These are phyloP conservation scores for Apotomis betuletana DNA, from an alignment of 2,888 invertebrate species.

Conservation along the genomic window DNA sequence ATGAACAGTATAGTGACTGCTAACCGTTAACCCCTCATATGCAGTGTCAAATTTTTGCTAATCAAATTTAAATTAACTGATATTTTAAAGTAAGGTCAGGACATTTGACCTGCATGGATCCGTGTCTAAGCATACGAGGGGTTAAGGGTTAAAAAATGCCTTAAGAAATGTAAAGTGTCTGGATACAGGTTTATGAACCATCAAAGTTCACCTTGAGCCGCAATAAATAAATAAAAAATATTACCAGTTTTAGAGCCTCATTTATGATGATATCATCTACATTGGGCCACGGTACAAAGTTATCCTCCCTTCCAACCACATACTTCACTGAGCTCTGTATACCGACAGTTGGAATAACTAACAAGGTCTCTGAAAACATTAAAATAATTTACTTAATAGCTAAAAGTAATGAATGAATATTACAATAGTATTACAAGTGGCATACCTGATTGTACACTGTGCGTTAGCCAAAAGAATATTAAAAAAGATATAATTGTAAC, in stretches of 20 bases:
- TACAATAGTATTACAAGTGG: conserved; percentile 22
- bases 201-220: too few species aligned
- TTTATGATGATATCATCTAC: conserved; percentile 79
- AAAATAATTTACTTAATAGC: not conserved
- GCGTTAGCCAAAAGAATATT: conserved; percentile 74
- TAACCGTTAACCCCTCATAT: too few species aligned
- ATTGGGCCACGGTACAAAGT: conserved; percentile 72
- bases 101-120: too few species aligned
- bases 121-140: too few species aligned
- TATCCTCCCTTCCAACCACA: conserved; percentile 70
- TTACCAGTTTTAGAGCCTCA: conserved; percentile 78
- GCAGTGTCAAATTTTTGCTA: too few species aligned
- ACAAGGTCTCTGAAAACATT: conserved; percentile 67
- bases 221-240: conserved; percentile 22
- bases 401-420: not conserved
- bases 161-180: too few species aligned
- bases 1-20: too few species aligned
- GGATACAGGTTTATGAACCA: too few species aligned
- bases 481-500: conserved; percentile 66
- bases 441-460: conserved; percentile 76
- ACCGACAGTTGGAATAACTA: conserved; percentile 76
- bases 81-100: too few species aligned
- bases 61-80: too few species aligned
- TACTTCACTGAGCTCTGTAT: conserved; percentile 75
- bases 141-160: too few species aligned